Percentiles rank a stretch among this genome's conserved stretches.
These are phyloP conservation scores for Scaptomyza flava DNA, from an alignment of 2,888 invertebrate genomes.

Conservation along the genomic window DNA sequence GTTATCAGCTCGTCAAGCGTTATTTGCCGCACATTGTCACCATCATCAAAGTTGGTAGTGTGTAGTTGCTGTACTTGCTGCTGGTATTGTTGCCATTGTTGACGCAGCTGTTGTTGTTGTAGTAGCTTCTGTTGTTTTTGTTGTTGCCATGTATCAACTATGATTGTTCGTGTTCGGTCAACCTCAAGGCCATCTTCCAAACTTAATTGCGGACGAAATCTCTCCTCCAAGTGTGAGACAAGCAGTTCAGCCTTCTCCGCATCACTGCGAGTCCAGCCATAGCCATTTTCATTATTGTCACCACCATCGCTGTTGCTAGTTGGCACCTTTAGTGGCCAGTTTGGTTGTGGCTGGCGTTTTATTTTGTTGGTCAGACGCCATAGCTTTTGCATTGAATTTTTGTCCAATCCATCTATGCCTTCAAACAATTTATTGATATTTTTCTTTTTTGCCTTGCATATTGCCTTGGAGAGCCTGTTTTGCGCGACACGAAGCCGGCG, in stretches of 20 bases:
- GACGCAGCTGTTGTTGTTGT: too few relatives aligned
- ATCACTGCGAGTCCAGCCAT: not conserved
- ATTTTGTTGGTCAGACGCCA: not conserved
- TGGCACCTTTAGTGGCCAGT: not conserved
- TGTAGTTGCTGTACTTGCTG: too few relatives aligned
- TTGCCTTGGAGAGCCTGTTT: not conserved
- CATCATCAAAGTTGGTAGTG: too few relatives aligned
- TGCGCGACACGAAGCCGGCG: not conserved
- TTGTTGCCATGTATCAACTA: too few relatives aligned
- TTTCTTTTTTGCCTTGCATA: not conserved
- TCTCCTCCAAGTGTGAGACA: not conserved
- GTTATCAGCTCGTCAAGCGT: not conserved
- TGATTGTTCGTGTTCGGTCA: too few relatives aligned
- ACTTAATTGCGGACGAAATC: not conserved
- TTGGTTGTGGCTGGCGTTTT: not conserved
- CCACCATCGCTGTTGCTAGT: not conserved
- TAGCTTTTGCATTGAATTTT: not conserved
- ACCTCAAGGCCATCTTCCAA: too few relatives aligned
- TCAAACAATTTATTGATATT: not conserved
- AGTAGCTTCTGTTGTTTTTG: too few relatives aligned
- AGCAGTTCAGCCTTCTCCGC: not conserved
- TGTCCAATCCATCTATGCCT: not conserved
- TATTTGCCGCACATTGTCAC: not conserved
- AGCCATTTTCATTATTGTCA: not conserved
- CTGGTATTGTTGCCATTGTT: too few relatives aligned